Percentiles rank a stretch among this genome's conserved stretches.
phyloP scores from a whole-genome alignment of 2,797 vertebrate genomes.

The Mus caroli region DNA sequence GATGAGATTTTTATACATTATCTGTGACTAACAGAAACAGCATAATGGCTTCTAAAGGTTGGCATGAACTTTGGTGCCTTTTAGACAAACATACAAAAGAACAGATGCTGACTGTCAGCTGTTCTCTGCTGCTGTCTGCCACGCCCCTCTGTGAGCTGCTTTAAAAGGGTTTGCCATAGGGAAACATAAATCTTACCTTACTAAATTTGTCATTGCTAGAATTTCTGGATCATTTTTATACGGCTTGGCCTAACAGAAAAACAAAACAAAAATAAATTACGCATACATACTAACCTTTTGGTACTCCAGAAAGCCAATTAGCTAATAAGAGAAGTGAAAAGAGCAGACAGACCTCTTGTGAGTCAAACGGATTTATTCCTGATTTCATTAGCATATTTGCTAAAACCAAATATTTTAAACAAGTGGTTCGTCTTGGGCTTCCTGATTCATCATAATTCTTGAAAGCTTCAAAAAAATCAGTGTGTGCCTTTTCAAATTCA shows the following conservation, averaged over 20 bases:
- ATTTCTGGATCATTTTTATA: conserved; percentile 99
- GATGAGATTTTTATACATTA: conserved; percentile 50
- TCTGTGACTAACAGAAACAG: neutral
- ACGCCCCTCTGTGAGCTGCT: conserved; percentile 21
- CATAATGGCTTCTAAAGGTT: conserved; percentile 37
- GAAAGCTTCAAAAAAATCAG: conserved; percentile 99
- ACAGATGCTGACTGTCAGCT: neutral
- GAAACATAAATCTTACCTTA: conserved; percentile 94
- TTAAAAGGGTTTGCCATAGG: conserved; percentile 72
- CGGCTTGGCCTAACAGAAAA: conserved; percentile 95
- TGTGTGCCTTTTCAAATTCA: conserved; percentile 99
- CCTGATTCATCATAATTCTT: conserved; percentile 99
- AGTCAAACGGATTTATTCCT: conserved; percentile 99
- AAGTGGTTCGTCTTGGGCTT: conserved; percentile 98
- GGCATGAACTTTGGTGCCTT: neutral
- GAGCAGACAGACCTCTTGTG: conserved; percentile 93
- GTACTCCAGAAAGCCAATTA: neutral
- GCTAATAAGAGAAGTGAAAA: conserved; percentile 57
- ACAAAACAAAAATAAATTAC: conserved; percentile 75
- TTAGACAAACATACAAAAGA: conserved; percentile 48
- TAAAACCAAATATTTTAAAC: conserved; percentile 99
- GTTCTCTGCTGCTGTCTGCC: conserved; percentile 15
- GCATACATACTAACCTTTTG: conserved; percentile 66
- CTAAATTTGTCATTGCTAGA: conserved; percentile 99
- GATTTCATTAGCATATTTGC: conserved; percentile 99